Percentiles rank a stretch among this genome's conserved stretches.
Conservation (phyloP, 2,797 vertebrate genomes). For the Gadopsis bispinosus region DNA sequence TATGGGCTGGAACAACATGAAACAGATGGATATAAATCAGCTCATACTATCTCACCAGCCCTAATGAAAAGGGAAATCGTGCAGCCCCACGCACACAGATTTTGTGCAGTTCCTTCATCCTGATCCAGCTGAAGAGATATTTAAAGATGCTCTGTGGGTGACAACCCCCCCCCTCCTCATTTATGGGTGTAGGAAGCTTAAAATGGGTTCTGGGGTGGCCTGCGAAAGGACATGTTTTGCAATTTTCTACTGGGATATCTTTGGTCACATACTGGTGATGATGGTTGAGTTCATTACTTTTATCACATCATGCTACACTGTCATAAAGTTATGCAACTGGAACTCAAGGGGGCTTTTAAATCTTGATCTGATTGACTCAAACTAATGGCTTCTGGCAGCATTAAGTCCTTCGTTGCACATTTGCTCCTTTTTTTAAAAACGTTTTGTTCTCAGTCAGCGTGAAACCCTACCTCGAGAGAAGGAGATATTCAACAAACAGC, state of each 20-base stretch:
- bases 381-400: slow-evolving; percentile 49
- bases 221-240: slow-evolving; percentile 55
- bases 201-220: slow-evolving; percentile 54
- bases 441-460: slow-evolving; percentile 19
- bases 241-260: slow-evolving; percentile 38
- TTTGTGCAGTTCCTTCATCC: slow-evolving; percentile 65
- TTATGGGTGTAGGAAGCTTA: slow-evolving; percentile 54
- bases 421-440: neutral
- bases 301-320: slow-evolving; percentile 56
- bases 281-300: slow-evolving; percentile 69
- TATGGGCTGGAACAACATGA: slow-evolving; percentile 72
- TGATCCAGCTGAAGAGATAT: slow-evolving; percentile 71
- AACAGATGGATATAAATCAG: slow-evolving; percentile 78
- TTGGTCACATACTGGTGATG: slow-evolving; percentile 35
- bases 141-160: slow-evolving; percentile 69
- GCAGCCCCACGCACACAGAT: slow-evolving; percentile 37
- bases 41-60: slow-evolving; percentile 63
- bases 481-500: slow-evolving; percentile 53
- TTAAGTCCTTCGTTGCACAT: slow-evolving; percentile 34
- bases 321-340: slow-evolving; percentile 57
- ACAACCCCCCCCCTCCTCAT: slow-evolving; percentile 4
- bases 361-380: slow-evolving; percentile 56
- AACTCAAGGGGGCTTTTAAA: slow-evolving; percentile 54
- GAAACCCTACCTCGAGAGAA: slow-evolving; percentile 16
- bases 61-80: slow-evolving; percentile 66